Conservation (phyloP, 2,797 vertebrate species). For the Rhynchotus rufescens region DNA sequence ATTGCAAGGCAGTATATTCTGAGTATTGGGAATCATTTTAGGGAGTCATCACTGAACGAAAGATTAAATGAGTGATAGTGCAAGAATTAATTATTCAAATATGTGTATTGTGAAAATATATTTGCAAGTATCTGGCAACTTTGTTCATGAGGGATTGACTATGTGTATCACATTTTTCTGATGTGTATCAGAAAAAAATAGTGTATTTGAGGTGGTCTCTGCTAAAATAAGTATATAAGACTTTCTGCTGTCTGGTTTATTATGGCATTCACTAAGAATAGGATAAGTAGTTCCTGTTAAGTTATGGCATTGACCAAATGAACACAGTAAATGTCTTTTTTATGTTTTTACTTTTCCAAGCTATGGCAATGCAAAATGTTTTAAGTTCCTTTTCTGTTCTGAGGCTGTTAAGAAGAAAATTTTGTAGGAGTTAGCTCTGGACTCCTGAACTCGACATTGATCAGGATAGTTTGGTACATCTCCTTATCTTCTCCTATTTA, state of each 20-base stretch:
- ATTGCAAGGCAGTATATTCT: neutral
- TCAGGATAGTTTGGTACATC: neutral
- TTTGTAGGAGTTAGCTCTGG: neutral
- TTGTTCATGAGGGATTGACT: neutral
- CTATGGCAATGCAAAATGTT: neutral
- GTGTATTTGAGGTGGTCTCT: neutral
- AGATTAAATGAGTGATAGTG: neutral
- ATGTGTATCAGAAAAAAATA: fast-evolving
- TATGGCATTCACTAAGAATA: neutral
- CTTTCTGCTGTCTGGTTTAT: neutral
- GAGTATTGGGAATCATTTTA: neutral
- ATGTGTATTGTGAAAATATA: neutral
- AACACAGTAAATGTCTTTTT: neutral
- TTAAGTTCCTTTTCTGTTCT: neutral
- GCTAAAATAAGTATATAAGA: neutral
- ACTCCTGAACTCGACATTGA: neutral
- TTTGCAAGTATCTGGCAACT: neutral
- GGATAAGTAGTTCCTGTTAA: neutral
- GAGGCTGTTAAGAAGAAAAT: neutral
- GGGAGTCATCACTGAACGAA: neutral
- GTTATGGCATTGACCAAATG: neutral
- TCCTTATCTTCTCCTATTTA: neutral
- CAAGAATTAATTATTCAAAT: conserved; percentile 15
- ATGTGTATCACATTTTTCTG: neutral
- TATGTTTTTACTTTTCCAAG: neutral